Evolutionary conservation across 2,888 invertebrate species (phyloP).

Genomic region (Philereme transversata): DNA sequence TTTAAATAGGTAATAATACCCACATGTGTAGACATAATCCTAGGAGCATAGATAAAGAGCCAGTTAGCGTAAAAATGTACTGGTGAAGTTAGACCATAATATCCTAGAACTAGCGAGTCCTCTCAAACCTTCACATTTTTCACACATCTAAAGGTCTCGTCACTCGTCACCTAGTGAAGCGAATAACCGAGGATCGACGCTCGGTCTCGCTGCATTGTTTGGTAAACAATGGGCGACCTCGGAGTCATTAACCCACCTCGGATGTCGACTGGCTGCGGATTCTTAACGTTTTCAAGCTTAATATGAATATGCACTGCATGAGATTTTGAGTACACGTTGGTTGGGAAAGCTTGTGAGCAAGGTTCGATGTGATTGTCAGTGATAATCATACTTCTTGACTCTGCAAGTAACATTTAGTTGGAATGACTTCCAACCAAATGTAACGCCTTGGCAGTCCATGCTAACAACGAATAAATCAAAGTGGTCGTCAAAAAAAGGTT

Average conservation of each 20-base stretch:
- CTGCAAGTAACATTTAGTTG: no score
- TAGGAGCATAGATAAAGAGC: no score
- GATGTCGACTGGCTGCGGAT: constrained; percentile 60
- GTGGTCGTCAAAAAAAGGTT: no score
- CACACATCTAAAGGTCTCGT: constrained; percentile 62
- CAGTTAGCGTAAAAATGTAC: no score
- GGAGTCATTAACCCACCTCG: constrained; percentile 81
- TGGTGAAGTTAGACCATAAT: no score
- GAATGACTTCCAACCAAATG: no score
- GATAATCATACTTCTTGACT: background rate
- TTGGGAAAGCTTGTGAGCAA: constrained; percentile 1
- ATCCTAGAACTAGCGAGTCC: no score
- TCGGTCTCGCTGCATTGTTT: constrained; percentile 74
- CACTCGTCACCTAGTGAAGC: constrained; percentile 62
- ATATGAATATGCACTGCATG: constrained; percentile 34
- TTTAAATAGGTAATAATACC: no score
- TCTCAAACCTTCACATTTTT: constrained; percentile 38
- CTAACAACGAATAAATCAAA: no score
- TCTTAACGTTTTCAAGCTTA: constrained; percentile 53
- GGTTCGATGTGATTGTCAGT: constrained; percentile 2
- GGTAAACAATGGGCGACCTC: constrained; percentile 80
- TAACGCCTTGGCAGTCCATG: no score
- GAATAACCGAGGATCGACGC: constrained; percentile 75
- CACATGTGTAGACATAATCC: no score
- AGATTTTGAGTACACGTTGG: constrained; percentile 9